A percentile compares a stretch with the other conserved stretches of the same genome.
These are phyloP conservation scores for Sarcophaga rosellei DNA, from an alignment of 2,888 invertebrate species.

Conservation along the genomic window DNA sequence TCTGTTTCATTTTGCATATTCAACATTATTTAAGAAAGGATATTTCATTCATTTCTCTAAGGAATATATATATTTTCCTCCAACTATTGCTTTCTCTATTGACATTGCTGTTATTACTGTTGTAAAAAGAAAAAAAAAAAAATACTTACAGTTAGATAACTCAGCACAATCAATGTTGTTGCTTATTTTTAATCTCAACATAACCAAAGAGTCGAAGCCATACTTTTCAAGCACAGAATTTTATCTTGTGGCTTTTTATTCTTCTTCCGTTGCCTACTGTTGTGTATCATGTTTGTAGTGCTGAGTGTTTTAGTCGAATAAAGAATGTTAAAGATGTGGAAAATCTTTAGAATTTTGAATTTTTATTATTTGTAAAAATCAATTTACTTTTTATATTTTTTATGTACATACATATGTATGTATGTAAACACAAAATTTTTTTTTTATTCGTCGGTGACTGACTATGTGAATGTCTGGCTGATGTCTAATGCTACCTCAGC, in stretches of 20 bases:
- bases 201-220: too few species aligned
- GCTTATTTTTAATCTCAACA: neutral
- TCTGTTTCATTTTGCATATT: slow-evolving; percentile 60
- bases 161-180: slow-evolving; percentile 29
- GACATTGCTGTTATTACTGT: too few species aligned
- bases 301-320: neutral
- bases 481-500: slow-evolving; percentile 56
- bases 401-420: slow-evolving; percentile 6
- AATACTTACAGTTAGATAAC: slow-evolving; percentile 35
- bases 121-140: slow-evolving; percentile 5
- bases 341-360: slow-evolving; percentile 17
- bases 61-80: slow-evolving; percentile 39
- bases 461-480: neutral
- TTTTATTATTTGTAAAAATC: slow-evolving; percentile 59
- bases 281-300: too few species aligned
- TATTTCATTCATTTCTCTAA: slow-evolving; percentile 52
- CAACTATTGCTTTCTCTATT: neutral
- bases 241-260: too few species aligned
- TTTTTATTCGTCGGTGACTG: slow-evolving; percentile 12
- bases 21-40: slow-evolving; percentile 62
- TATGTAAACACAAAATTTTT: neutral
- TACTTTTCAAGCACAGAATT: too few species aligned
- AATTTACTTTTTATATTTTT: slow-evolving; percentile 39
- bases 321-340: neutral
- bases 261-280: too few species aligned